These are phyloP conservation scores for Clarias platycephalus DNA, from an alignment of 2,797 vertebrate species.

Conservation along the genomic window DNA sequence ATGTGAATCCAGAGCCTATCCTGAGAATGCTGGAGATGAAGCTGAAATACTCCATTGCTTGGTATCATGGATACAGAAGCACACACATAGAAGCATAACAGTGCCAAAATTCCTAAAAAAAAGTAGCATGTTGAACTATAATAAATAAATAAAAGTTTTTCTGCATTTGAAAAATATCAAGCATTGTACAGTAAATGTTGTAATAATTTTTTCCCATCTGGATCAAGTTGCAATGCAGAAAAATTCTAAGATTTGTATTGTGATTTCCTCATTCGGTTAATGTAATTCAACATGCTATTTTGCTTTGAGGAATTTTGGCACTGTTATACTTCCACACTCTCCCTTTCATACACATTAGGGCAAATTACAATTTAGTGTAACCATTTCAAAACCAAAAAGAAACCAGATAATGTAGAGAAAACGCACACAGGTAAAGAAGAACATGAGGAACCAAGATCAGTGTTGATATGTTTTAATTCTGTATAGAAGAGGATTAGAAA, in stretches of 20 bases:
- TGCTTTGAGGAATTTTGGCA: neutral
- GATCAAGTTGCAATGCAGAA: no score
- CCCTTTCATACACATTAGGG: neutral
- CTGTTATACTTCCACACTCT: neutral
- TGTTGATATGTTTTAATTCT: neutral
- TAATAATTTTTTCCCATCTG: no score
- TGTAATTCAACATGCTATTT: no score
- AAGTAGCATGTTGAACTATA: no score
- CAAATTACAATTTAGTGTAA: neutral
- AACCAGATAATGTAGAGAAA: neutral
- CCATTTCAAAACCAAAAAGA: neutral
- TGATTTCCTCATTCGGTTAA: no score
- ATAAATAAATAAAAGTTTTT: no score
- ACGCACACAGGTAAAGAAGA: neutral
- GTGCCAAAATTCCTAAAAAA: no score
- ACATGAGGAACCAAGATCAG: neutral
- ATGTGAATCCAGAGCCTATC: neutral
- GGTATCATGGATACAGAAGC: neutral
- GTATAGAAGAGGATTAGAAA: no score
- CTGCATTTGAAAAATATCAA: no score
- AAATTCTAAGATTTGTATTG: no score
- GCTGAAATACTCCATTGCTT: neutral
- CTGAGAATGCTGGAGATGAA: neutral
- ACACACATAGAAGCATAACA: neutral
- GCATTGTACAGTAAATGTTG: no score